These are phyloP conservation scores for Siderastrea siderea DNA, from an alignment of 92 coral and sea anemone species.

Conservation along the genomic window DNA sequence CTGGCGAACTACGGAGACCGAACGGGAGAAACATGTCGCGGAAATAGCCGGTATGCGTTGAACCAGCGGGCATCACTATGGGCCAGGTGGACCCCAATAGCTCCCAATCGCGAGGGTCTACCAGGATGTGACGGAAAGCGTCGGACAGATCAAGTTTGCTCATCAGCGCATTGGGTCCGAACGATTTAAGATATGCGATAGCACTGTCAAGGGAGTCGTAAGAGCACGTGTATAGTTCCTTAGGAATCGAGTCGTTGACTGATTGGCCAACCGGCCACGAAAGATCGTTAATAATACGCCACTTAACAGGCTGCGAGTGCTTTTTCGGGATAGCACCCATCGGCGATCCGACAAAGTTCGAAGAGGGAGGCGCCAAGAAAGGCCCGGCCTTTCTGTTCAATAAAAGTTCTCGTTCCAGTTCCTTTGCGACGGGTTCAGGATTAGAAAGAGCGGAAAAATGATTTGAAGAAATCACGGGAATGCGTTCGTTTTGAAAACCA, in stretches of 20 bases:
- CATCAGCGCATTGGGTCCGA: conserved; percentile 22
- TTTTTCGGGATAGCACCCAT: conserved; percentile 59
- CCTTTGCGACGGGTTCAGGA: not conserved
- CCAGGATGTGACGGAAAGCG: conserved; percentile 59
- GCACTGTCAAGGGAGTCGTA: conserved; percentile 30
- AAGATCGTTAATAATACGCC: conserved; percentile 43
- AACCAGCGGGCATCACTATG: conserved; percentile 30
- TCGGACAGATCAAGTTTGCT: conserved; percentile 58
- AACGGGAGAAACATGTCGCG: conserved; percentile 40
- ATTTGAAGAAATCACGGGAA: conserved; percentile 6
- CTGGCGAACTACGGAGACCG: conserved; percentile 51
- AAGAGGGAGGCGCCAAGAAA: conserved; percentile 27
- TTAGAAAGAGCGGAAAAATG: conserved; percentile 10
- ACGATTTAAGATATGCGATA: conserved; percentile 18
- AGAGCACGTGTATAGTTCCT: conserved; percentile 26
- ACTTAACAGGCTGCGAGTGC: conserved; percentile 37
- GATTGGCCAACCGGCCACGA: conserved; percentile 38
- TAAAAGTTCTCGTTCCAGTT: conserved; percentile 17
- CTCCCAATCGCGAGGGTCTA: conserved; percentile 48
- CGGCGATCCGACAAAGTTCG: conserved; percentile 47
- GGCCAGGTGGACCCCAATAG: conserved; percentile 48
- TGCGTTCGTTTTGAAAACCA: conserved; percentile 8
- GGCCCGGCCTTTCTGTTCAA: conserved; percentile 42
- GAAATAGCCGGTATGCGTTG: conserved; percentile 35
- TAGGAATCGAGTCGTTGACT: conserved; percentile 28